These are phyloP conservation scores for Nymphalis io DNA, from an alignment of 1,140 invertebrate genomes.

Conservation along the genomic window DNA sequence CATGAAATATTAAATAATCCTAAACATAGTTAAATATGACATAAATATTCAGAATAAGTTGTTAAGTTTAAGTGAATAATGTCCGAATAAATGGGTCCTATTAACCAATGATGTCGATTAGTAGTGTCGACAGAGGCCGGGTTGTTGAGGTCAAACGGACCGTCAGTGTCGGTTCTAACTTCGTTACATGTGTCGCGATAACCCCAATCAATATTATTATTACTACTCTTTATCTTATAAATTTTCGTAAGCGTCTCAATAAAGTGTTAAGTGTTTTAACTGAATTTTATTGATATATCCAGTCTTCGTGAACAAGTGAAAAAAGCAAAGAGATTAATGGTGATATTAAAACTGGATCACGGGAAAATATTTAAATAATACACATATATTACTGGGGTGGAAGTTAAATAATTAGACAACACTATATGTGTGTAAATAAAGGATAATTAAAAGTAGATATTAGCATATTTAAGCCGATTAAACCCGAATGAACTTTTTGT, in stretches of 20 bases:
- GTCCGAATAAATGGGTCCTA: constrained; percentile 38
- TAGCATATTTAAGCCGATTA: too few relatives aligned
- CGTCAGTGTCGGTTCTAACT: constrained; percentile 30
- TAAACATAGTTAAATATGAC: constrained; percentile 8
- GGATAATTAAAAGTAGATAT: too few relatives aligned
- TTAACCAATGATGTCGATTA: constrained; percentile 44
- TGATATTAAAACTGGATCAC: background rate
- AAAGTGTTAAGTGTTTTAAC: constrained; percentile 21
- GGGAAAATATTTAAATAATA: background rate
- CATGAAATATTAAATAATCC: background rate
- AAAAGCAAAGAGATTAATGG: background rate
- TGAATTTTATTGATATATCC: background rate
- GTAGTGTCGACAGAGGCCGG: constrained; percentile 33
- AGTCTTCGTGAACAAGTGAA: background rate
- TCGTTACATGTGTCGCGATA: constrained; percentile 29
- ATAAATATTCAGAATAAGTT: constrained; percentile 12
- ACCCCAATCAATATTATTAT: constrained; percentile 9
- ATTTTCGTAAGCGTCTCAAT: constrained; percentile 18
- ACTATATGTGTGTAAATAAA: too few relatives aligned
- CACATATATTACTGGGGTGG: too few relatives aligned
- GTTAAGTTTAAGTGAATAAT: constrained; percentile 37
- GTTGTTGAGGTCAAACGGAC: constrained; percentile 36
- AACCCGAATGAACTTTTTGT: too few relatives aligned
- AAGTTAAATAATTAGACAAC: too few relatives aligned
- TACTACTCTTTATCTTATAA: constrained; percentile 7